A percentile compares a stretch with the other conserved stretches of the same genome.
These are phyloP conservation scores for Lasioglossum pauxillum DNA, from an alignment of 2,888 invertebrate genomes.

Conservation along the genomic window DNA sequence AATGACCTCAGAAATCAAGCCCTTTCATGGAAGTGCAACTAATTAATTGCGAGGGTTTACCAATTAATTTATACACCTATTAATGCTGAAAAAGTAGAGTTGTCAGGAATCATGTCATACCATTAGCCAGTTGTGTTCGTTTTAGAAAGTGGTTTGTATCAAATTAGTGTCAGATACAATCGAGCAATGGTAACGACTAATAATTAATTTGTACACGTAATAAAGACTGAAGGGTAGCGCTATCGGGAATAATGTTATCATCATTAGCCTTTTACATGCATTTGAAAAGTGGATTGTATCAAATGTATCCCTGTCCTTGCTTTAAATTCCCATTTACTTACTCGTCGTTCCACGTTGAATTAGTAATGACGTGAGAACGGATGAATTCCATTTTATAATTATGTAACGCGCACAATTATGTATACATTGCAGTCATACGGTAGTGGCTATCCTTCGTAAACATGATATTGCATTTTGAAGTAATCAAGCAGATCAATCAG, in stretches of 20 bases:
- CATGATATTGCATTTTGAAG: neutral
- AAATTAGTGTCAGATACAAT: neutral
- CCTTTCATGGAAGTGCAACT: too few species aligned
- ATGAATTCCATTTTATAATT: neutral
- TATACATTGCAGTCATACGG: neutral
- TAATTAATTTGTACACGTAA: constrained; percentile 4
- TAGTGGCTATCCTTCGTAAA: neutral
- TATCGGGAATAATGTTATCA: neutral
- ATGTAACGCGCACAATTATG: neutral
- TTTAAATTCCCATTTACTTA: neutral
- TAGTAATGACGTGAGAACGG: neutral
- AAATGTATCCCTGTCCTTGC: neutral
- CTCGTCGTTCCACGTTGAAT: neutral
- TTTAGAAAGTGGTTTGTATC: neutral
- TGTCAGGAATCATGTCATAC: neutral
- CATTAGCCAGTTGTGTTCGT: neutral
- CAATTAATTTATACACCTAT: constrained; percentile 5
- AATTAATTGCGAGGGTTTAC: too few species aligned
- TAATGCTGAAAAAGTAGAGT: neutral
- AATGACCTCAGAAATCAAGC: too few species aligned
- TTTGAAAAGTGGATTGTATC: neutral
- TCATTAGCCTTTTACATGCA: neutral
- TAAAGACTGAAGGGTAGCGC: neutral
- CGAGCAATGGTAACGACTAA: too few species aligned
- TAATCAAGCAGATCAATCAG: neutral